phyloP scores from a whole-genome alignment of 2,113 vertebrate species.

The Psophia crepitans region DNA sequence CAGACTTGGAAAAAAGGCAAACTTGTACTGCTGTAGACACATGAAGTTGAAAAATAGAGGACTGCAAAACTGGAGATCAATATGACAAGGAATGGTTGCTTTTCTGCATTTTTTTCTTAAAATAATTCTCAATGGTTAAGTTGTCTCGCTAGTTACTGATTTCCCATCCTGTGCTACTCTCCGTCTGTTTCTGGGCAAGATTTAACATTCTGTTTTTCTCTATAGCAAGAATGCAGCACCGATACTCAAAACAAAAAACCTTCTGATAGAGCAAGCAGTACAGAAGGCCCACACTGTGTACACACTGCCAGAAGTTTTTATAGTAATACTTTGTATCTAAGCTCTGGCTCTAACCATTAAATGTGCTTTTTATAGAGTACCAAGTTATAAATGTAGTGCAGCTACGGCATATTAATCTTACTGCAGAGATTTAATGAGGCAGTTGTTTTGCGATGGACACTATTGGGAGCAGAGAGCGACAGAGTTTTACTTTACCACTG shows the following conservation, averaged over 20 bases:
- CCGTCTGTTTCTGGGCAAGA: not conserved
- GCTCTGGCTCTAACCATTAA: conserved; percentile 81
- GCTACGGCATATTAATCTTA: conserved; percentile 86
- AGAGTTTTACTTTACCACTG: conserved; percentile 90
- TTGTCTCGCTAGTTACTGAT: conserved; percentile 9
- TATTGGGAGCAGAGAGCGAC: conserved; percentile 86
- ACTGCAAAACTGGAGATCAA: not conserved
- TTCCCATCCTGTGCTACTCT: not conserved
- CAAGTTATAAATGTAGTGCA: conserved; percentile 86
- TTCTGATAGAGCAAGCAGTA: conserved; percentile 46
- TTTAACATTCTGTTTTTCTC: conserved; percentile 27
- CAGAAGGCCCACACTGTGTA: conserved; percentile 61
- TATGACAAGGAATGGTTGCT: conserved; percentile 15
- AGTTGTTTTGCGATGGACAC: conserved; percentile 89
- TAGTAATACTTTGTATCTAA: conserved; percentile 83
- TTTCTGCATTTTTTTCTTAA: conserved; percentile 28
- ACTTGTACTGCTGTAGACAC: not conserved
- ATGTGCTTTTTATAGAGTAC: conserved; percentile 86
- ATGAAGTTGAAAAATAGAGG: conserved; percentile 18
- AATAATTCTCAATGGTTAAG: conserved; percentile 19
- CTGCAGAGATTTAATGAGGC: conserved; percentile 95
- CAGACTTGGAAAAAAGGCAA: not conserved
- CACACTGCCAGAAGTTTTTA: conserved; percentile 77
- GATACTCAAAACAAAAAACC: conserved; percentile 49
- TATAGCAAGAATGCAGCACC: not conserved